Base-by-base conservation (phyloP, 1,140 invertebrate genomes). In the Sarcophaga peregrina region DNA sequence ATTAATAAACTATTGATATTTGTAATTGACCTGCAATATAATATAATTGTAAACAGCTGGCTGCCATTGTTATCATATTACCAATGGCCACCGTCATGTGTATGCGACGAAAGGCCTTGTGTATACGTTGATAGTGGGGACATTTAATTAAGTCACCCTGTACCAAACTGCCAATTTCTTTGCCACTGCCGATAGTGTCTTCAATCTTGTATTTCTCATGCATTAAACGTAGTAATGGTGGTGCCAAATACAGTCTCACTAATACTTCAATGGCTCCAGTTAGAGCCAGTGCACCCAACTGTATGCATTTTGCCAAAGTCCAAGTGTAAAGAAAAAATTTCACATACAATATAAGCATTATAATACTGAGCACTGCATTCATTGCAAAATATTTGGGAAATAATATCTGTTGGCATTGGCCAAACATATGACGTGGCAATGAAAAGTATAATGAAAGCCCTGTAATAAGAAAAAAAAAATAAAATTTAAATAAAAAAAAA, bases 351-450 rank as follows among this genome's bases (percentile, higher is more conserved):
- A 95, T 90, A 9, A 96, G 92, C 7, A 95, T 95, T 9, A 93
- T 92, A 11, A 96, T 92, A 86, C 95, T 96, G 15, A 96, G 91
- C 82, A 93, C 88, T 0, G 94, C 93, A 86, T 96, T 97, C 72
- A 96, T 90, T 7, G 94, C 92, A 90, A 96, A 97, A 89, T 96
- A 97, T 85, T 94, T 94, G 6, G 96, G 96, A 90, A 97, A 97
- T n/a, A 97, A 90, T 15, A 96, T 93, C 83, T 94, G 94, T 88
- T 97, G 96, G 7, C 97, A 95, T 85, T 94, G 93, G 0, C 95
- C 95, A 90, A 97, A 97, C 54, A 93, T 94, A 86, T 96, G 96
- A 17, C 96, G 92, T 0, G 95, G 95, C 75, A 97, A 91, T 3
- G 94, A 93, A 90, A 97, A 96, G 90, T 96, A 97, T 25, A 97